Evolutionary conservation across 2,888 invertebrate genomes (phyloP).

Genomic region (Drosophila birchii): DNA sequence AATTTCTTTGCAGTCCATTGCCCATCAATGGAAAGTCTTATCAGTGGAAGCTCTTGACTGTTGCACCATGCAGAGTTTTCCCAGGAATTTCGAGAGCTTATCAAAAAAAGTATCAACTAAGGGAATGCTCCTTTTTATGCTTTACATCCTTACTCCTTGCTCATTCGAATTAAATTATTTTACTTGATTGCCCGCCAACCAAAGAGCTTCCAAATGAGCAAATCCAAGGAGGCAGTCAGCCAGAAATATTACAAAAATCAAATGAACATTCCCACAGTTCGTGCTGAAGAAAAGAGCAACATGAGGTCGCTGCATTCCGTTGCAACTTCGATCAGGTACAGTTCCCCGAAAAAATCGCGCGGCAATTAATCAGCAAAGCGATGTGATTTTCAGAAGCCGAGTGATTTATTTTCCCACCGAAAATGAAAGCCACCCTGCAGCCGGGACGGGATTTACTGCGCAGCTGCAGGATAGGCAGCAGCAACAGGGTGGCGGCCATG

Average conservation of each 20-base stretch:
- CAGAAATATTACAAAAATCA: conserved; percentile 30
- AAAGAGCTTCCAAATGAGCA: conserved; percentile 54
- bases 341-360: conserved; percentile 48
- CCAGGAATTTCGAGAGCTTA: conserved; percentile 44
- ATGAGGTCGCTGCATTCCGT: conserved; percentile 64
- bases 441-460: conserved; percentile 56
- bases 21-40: conserved; percentile 23
- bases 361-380: conserved; percentile 64
- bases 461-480: conserved; percentile 65
- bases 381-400: conserved; percentile 19
- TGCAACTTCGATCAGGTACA: conserved; percentile 63
- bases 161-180: conserved; percentile 41
- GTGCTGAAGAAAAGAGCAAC: conserved; percentile 62
- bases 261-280: conserved; percentile 67
- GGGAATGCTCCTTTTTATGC: conserved; percentile 10
- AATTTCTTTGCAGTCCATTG: conserved; percentile 10
- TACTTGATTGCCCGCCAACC: conserved; percentile 53
- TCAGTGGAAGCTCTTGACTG: conserved; percentile 7
- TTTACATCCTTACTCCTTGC: conserved; percentile 15
- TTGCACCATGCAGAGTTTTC: conserved; percentile 38
- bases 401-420: conserved; percentile 73
- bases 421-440: conserved; percentile 68
- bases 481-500: conserved; percentile 55
- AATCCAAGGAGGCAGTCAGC: conserved; percentile 20
- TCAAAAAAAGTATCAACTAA: conserved; percentile 41